Conservation (phyloP, 2,113 vertebrate species). For the Vombatus ursinus region DNA sequence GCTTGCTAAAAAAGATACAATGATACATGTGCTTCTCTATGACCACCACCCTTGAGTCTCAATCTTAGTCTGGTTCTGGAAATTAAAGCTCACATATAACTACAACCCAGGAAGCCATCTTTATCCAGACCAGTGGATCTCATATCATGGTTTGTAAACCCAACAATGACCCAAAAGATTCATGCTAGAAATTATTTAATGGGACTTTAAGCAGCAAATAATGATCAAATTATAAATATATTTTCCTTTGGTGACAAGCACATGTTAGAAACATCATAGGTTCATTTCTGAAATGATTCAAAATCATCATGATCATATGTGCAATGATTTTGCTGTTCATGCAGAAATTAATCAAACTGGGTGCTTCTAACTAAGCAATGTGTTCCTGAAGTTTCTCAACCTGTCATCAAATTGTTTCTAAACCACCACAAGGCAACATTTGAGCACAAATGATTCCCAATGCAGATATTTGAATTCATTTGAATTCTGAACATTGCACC, state of each 20-base stretch:
- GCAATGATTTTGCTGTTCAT: background rate
- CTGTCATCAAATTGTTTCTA: background rate
- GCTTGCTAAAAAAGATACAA: background rate
- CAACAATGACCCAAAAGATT: background rate
- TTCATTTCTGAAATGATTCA: background rate
- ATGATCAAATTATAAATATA: background rate
- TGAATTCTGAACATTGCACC: background rate
- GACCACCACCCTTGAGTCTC: background rate
- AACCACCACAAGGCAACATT: background rate
- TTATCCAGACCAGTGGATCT: background rate
- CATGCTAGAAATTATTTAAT: background rate
- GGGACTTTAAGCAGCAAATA: background rate
- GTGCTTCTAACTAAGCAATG: background rate
- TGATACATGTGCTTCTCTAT: background rate
- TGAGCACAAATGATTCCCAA: background rate
- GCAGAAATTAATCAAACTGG: background rate
- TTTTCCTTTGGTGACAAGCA: background rate
- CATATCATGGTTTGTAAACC: background rate
- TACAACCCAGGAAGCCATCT: background rate
- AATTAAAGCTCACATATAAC: background rate
- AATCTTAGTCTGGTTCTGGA: background rate
- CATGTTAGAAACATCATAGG: background rate
- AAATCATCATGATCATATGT: background rate
- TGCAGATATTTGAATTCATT: background rate
- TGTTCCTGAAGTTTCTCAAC: background rate